A percentile compares a stretch with the other conserved stretches of the same genome.
Conservation (phyloP, 2,113 vertebrate species). For the Pholis gunnellus region DNA sequence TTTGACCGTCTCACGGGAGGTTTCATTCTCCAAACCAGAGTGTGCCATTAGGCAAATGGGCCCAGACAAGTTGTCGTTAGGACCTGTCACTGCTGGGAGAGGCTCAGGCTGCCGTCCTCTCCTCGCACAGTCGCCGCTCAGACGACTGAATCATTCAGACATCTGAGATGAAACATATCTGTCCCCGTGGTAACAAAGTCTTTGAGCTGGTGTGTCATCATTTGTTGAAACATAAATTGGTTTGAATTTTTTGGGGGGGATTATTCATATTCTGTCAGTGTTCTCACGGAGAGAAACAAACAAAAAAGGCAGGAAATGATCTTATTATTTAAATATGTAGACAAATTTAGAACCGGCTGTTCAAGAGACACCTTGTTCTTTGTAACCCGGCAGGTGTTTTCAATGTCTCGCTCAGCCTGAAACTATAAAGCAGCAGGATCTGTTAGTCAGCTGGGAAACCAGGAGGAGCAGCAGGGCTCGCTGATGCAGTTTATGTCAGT, state of each 20-base stretch:
- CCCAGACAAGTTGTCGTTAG: constrained; percentile 54
- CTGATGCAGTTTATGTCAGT: constrained; percentile 15
- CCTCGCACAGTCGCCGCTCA: constrained; percentile 27
- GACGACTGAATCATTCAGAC: constrained; percentile 58
- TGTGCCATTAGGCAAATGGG: constrained; percentile 66
- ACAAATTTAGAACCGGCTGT: constrained; percentile 66
- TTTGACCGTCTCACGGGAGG: constrained; percentile 47
- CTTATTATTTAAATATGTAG: constrained; percentile 55
- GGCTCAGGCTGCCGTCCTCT: background rate
- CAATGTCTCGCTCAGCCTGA: constrained; percentile 27
- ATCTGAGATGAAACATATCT: constrained; percentile 64
- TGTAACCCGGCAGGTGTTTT: constrained; percentile 61
- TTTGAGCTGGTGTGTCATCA: constrained; percentile 53
- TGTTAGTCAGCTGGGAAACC: constrained; percentile 55
- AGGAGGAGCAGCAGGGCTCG: constrained; percentile 16
- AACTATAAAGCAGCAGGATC: constrained; percentile 44
- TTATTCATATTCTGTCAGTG: constrained; percentile 55
- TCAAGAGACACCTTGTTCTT: constrained; percentile 59
- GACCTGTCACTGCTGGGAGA: constrained; percentile 49
- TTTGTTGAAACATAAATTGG: constrained; percentile 47
- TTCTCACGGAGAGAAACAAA: constrained; percentile 1
- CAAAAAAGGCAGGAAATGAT: constrained; percentile 37
- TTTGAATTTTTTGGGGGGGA: constrained; percentile 48
- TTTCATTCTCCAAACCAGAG: constrained; percentile 35
- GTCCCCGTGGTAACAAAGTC: constrained; percentile 39